Base-by-base conservation (phyloP, 2,888 invertebrate genomes). In the Lepidochitona cinerea region DNA sequence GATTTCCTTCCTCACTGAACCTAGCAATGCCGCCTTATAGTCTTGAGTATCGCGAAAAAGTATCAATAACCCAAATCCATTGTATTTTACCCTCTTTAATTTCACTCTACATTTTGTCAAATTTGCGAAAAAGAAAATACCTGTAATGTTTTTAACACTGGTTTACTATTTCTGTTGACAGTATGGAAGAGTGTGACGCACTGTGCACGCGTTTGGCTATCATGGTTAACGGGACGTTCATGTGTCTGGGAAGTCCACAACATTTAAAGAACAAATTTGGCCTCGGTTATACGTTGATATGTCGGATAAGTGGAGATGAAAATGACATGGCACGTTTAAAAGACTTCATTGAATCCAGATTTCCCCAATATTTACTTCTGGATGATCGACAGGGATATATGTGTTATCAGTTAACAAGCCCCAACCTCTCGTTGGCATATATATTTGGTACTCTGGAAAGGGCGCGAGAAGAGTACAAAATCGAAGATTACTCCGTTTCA, bases 101-200 rank as follows among this genome's bases (percentile, higher is more conserved):
- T n/a, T n/a, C n/a, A n/a, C n/a, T n/a, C n/a, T n/a, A n/a, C n/a
- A n/a, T n/a, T n/a, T n/a, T n/a, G n/a, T n/a, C n/a, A n/a, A n/a
- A n/a, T n/a, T n/a, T n/a, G n/a, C n/a, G n/a, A n/a, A n/a, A n/a
- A n/a, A n/a, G n/a, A n/a, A n/a, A n/a, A n/a, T n/a, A n/a, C n/a
- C n/a, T n/a, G n/a, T n/a, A n/a, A n/a, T n/a, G n/a, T n/a, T n/a
- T n/a, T n/a, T n/a, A n/a, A n/a, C n/a, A n/a, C n/a, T n/a, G n/a
- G n/a, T n/a, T n/a, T 41, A 41, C 18, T 41, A 9, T 49, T 49
- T 2, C 23, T 7, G 3, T 49, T 2, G 3, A 23, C 90, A 95
- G 95, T 85, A 96, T 96, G 96, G 96, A 96, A 89, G 96, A 96
- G 91, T 96, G 95, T 91, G 96, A 96, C 87, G 94, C 94, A 52